Conservation (phyloP, 1,140 invertebrate species). For the Liolophura sinensis region DNA sequence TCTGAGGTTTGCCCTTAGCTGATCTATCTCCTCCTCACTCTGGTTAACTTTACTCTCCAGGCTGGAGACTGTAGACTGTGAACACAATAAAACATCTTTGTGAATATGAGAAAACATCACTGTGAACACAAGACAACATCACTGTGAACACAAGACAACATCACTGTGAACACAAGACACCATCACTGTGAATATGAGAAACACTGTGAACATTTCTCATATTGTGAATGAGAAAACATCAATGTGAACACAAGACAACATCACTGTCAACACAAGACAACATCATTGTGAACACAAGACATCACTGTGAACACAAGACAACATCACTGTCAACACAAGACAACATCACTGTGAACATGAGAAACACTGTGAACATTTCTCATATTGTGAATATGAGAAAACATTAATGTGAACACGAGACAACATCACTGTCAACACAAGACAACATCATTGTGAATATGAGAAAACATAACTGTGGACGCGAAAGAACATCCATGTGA, state of each 20-base stretch:
- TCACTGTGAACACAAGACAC: too few relatives aligned
- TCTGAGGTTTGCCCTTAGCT: constrained; percentile 45
- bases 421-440: background rate
- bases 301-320: too few relatives aligned
- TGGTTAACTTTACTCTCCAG: constrained; percentile 43
- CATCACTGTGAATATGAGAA: too few relatives aligned
- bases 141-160: too few relatives aligned
- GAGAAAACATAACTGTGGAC: background rate
- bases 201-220: too few relatives aligned
- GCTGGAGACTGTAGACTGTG: constrained; percentile 37
- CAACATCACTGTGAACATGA: too few relatives aligned
- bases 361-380: too few relatives aligned
- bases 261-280: background rate
- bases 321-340: too few relatives aligned
- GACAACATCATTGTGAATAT: background rate
- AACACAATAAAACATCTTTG: background rate
- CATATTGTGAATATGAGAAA: too few relatives aligned
- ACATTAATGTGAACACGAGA: constrained; percentile 18
- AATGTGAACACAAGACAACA: constrained; percentile 16
- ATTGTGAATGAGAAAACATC: too few relatives aligned
- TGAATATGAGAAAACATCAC: background rate
- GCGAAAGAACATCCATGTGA: too few relatives aligned
- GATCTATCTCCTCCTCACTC: constrained; percentile 43
- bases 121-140: background rate
- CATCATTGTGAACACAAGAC: background rate